A percentile compares a stretch with the other conserved stretches of the same genome.
Evolutionary conservation across 2,113 vertebrate species (phyloP).

Genomic region (Salvelinus sp.): DNA sequence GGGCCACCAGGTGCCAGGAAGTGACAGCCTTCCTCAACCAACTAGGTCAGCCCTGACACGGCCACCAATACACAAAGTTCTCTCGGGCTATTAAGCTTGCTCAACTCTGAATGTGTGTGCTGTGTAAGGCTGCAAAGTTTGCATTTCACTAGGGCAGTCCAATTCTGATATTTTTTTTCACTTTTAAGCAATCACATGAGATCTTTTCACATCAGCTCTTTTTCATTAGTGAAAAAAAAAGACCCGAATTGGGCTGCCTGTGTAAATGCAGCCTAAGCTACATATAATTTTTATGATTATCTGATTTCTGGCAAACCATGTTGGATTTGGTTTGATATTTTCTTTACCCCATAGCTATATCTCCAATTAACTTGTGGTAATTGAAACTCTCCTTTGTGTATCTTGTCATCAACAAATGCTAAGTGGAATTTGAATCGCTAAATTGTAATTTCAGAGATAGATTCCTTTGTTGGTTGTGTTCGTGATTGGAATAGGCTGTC

Average conservation of each 20-base stretch:
- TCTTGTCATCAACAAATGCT: background rate
- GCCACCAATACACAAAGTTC: slow-evolving; percentile 51
- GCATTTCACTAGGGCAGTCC: slow-evolving; percentile 47
- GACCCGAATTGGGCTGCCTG: too few relatives aligned
- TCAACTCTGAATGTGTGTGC: background rate
- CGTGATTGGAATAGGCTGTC: background rate
- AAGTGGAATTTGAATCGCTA: background rate
- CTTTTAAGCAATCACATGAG: background rate
- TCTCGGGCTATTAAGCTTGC: slow-evolving; percentile 2
- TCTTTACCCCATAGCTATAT: background rate
- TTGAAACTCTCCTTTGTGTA: background rate
- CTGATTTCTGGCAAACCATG: background rate
- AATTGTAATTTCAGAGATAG: background rate
- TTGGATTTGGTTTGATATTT: background rate
- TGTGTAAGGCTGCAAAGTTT: background rate
- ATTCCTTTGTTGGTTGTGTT: background rate
- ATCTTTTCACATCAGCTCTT: slow-evolving; percentile 50
- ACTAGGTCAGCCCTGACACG: slow-evolving; percentile 29
- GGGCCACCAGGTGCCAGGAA: slow-evolving; percentile 43
- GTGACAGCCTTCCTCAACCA: slow-evolving; percentile 28
- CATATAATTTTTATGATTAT: background rate
- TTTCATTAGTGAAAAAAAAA: too few relatives aligned
- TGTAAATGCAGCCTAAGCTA: too few relatives aligned
- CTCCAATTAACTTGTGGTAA: background rate
- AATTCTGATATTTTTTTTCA: background rate